Base-by-base conservation (phyloP, 2,888 invertebrate species). In the Lasioglossum oenotherae region DNA sequence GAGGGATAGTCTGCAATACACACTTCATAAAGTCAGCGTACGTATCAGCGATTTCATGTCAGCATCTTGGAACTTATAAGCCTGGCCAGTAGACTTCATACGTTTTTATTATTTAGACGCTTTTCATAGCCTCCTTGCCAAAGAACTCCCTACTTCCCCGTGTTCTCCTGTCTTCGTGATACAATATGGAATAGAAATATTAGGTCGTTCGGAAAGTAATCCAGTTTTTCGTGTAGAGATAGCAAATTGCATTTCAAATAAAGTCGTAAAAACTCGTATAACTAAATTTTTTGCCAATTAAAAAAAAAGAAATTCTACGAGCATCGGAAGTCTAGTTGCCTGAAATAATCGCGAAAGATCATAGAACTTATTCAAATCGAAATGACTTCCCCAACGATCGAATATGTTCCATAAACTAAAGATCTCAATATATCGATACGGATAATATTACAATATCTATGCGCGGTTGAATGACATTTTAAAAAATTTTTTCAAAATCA, bases 1-100 rank as follows among this genome's bases (percentile, higher is more conserved):
- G n/a, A 1, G 19, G 35, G 69, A 38, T 71, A 41, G 69, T 41
- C 69, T 38, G 69, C n/a, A 71, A 71, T 71, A 71, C 38, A 71
- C 69, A 71, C 38, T 71, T 41, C 38, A 71, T 71, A 71, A 71
- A 71, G 38, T 41, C n/a, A 4, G 38, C 16, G 60, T 60, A 12
- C 57, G 38, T 71, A 71, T 38, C 69, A 71, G 23, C 19, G 23
- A 23, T 41, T 38, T 41, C 69, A 38, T 71, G 35, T 35, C 23
- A 41, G 69, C n/a, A 71, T n/a, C 69, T 14, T 12, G 38, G 38
- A 38, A 67, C 67, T 67, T 35, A 38, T 35, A 35, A 67, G 67
- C 67, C 67, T 19, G 67, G 31, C 35, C 41, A 41, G 38, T 71
- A 38, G 38, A 38, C 38, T n/a, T 38, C n/a, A 71, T 71, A 71